Conservation (phyloP, 30 jellyfish, hydroid and myxozoan species). For the Chrysaora quinquecirrha region DNA sequence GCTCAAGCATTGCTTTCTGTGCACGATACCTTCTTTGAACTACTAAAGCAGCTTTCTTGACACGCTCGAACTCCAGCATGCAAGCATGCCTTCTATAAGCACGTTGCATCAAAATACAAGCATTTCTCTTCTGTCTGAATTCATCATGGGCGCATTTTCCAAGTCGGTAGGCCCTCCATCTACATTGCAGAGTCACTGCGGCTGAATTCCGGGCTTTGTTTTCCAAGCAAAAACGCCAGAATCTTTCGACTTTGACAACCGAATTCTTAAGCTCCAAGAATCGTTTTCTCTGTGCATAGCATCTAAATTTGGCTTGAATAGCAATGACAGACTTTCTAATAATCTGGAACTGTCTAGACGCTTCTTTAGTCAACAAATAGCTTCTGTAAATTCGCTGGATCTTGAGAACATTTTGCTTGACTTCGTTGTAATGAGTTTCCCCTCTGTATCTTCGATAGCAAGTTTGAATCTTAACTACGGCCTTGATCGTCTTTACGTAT, state of each 20-base stretch:
- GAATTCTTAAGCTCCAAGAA: neutral
- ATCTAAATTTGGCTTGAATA: constrained; percentile 55
- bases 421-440: neutral
- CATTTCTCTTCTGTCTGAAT: constrained; percentile 13
- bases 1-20: constrained; percentile 4
- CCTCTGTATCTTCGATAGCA: neutral
- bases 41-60: constrained; percentile 26
- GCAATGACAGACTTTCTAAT: constrained; percentile 15
- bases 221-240: constrained; percentile 6
- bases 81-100: constrained; percentile 20
- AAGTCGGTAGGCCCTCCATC: constrained; percentile 37
- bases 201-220: constrained; percentile 15
- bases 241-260: constrained; percentile 12
- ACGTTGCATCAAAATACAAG: constrained; percentile 39
- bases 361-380: constrained; percentile 1
- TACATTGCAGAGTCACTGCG: constrained; percentile 34
- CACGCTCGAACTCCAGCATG: neutral
- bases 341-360: constrained; percentile 4
- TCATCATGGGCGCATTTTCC: constrained; percentile 12
- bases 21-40: constrained; percentile 49
- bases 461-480: constrained; percentile 53
- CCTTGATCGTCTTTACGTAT: constrained; percentile 15
- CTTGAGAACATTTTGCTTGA: neutral
- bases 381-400: constrained; percentile 47
- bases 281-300: constrained; percentile 16